Evolutionary conservation across 2,888 invertebrate genomes (phyloP), one percentile per base, ranked within the genome.

Genomic region (Urechis unicinctus): DNA sequence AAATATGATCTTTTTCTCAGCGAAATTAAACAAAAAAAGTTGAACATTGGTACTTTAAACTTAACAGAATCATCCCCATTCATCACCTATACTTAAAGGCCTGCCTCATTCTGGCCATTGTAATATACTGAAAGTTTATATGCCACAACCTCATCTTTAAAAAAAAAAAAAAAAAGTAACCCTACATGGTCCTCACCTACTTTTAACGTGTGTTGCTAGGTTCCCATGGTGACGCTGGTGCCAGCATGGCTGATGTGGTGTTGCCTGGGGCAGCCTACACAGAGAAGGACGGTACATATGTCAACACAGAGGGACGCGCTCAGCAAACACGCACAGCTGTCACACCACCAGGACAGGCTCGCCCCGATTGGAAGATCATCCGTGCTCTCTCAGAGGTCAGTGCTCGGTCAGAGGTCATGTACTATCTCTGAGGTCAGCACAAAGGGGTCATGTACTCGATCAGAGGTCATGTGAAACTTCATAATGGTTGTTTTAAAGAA

Each of bases 331-430:
- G 88, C 31, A 82, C 85, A 2, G 95, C 94, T 24, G 88, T 95
- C 44, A 84, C 89, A 21, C 90, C 95, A 56, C 96, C 96, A 1
- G 95, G 95, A 43, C 82, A 87, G 80, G 96, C 95, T 0, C 83
- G 96, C 51, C 92, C 92, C 71, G 96, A 97, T 81, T 98, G 98
- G 98, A 97, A 97, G 82, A 92, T 98, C 66, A 84, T 98, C 66
- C 85, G 98, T 60, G 98, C 98, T 0, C 81, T 98, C 6, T 94
- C 96, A 0, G 96, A 98, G 82, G 90, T 96, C 72, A 44, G 54
- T 22, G 17, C 13, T 42, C 42, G n/a, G n/a, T n/a, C n/a, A n/a
- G n/a, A 2, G 26, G 50, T 22, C n/a, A 31, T 9, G n/a, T n/a
- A n/a, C n/a, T n/a, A n/a, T n/a, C n/a, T n/a, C n/a, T n/a, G n/a